phyloP scores from a whole-genome alignment of 2,888 invertebrate genomes.

The Agonopterix arenella region DNA sequence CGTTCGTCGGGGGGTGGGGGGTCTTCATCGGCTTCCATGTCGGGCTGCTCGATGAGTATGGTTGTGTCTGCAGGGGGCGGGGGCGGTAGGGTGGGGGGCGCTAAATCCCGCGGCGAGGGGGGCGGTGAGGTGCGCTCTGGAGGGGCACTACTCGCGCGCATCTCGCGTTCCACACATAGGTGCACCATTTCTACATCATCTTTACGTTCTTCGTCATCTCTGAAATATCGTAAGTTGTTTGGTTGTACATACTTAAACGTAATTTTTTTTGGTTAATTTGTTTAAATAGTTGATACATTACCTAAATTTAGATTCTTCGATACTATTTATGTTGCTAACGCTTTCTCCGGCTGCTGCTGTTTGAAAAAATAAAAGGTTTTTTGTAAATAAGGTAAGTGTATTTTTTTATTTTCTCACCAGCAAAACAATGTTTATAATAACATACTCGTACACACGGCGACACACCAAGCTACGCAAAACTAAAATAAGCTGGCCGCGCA shows the following conservation, averaged over 20 bases:
- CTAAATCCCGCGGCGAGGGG: constrained; percentile 21
- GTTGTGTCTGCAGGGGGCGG: constrained; percentile 32
- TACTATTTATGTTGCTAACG: constrained; percentile 36
- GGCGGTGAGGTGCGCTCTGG: constrained; percentile 27
- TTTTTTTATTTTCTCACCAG: too few relatives aligned
- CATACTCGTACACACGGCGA: too few relatives aligned
- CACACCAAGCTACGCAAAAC: too few relatives aligned
- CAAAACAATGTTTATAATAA: too few relatives aligned
- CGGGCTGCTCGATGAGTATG: constrained; percentile 44
- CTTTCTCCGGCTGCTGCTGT: constrained; percentile 53
- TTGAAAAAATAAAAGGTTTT: constrained; percentile 2
- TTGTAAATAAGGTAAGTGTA: neutral
- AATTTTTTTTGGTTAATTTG: too few relatives aligned
- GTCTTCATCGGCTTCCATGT: constrained; percentile 12
- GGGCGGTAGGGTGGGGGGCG: constrained; percentile 10
- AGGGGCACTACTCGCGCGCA: constrained; percentile 49
- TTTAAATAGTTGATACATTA: constrained; percentile 11
- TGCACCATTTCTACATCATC: constrained; percentile 43
- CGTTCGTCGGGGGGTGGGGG: constrained; percentile 25
- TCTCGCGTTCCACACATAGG: constrained; percentile 36
- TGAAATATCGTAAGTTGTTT: constrained; percentile 7
- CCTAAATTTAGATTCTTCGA: constrained; percentile 40
- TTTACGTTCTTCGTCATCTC: constrained; percentile 33
- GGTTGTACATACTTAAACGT: too few relatives aligned
- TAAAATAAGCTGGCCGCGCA: too few relatives aligned